phyloP scores from a whole-genome alignment of 2,888 invertebrate species.

The Caenorhabditis zanzibari region DNA sequence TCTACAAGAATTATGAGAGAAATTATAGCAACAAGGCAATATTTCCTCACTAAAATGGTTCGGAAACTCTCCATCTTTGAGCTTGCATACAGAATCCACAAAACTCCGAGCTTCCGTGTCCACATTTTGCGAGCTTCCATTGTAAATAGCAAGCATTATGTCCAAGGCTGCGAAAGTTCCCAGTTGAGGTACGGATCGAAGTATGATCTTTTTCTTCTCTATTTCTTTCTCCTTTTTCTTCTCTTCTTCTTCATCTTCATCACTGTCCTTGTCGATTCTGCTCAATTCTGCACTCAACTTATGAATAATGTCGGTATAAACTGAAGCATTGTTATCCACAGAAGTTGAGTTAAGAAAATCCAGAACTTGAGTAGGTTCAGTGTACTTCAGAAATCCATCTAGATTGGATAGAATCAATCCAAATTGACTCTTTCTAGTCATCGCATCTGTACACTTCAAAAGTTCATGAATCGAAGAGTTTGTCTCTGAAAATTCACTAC shows the following conservation, averaged over 20 bases:
- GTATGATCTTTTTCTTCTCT: conserved; percentile 40
- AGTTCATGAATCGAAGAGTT: conserved; percentile 12
- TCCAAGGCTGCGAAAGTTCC: conserved; percentile 44
- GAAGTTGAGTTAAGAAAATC: conserved; percentile 31
- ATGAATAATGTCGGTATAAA: conserved; percentile 30
- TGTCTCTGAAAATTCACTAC: conserved; percentile 21
- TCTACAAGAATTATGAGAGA: not conserved
- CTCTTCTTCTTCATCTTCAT: conserved; percentile 11
- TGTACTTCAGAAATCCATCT: conserved; percentile 54
- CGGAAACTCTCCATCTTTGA: conserved; percentile 39
- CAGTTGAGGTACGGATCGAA: conserved; percentile 64
- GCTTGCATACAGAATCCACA: conserved; percentile 37
- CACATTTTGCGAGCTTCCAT: not conserved
- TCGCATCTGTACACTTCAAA: conserved; percentile 21
- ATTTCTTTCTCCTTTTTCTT: conserved; percentile 1
- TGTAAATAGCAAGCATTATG: conserved; percentile 53
- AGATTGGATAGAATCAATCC: conserved; percentile 49
- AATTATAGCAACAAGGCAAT: not conserved
- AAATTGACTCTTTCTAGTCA: conserved; percentile 27
- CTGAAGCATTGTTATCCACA: no score
- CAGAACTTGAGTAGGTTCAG: conserved; percentile 24
- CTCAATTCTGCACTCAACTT: conserved; percentile 15
- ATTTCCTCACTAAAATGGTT: conserved; percentile 58
- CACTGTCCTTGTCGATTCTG: not conserved
- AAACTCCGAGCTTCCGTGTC: conserved; percentile 40